Evolutionary conservation across 2,113 vertebrate species (phyloP).

Genomic region (Crotalus tigris): DNA sequence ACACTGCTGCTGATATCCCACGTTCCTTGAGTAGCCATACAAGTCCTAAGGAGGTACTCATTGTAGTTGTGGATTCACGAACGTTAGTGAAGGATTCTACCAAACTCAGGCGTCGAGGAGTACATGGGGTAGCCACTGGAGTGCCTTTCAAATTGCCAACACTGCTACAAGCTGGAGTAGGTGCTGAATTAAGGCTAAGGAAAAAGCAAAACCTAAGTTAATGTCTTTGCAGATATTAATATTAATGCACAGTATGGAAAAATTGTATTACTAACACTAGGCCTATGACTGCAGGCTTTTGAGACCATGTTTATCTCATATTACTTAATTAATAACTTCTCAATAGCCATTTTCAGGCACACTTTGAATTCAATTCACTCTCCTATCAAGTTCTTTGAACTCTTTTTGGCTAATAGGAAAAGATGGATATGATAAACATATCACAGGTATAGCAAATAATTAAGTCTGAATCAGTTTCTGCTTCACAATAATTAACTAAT

Average conservation of each 20-base stretch:
- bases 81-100: slow-evolving; percentile 93
- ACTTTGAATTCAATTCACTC: background rate
- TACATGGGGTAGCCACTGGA: slow-evolving; percentile 86
- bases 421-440: background rate
- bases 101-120: slow-evolving; percentile 89
- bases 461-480: background rate
- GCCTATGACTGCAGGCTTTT: background rate
- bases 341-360: background rate
- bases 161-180: slow-evolving; percentile 76
- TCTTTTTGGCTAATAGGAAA: background rate
- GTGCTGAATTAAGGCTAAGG: slow-evolving; percentile 73
- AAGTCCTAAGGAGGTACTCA: slow-evolving; percentile 93
- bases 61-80: slow-evolving; percentile 91
- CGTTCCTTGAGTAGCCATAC: slow-evolving; percentile 89
- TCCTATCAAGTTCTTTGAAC: background rate
- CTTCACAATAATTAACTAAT: background rate
- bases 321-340: background rate
- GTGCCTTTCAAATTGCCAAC: slow-evolving; percentile 81
- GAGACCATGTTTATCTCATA: background rate
- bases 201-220: slow-evolving; percentile 37
- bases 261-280: background rate
- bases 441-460: background rate
- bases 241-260: background rate
- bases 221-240: background rate
- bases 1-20: slow-evolving; percentile 92